phyloP scores from a whole-genome alignment of 2,113 vertebrate genomes.

The Melanerpes formicivorus region DNA sequence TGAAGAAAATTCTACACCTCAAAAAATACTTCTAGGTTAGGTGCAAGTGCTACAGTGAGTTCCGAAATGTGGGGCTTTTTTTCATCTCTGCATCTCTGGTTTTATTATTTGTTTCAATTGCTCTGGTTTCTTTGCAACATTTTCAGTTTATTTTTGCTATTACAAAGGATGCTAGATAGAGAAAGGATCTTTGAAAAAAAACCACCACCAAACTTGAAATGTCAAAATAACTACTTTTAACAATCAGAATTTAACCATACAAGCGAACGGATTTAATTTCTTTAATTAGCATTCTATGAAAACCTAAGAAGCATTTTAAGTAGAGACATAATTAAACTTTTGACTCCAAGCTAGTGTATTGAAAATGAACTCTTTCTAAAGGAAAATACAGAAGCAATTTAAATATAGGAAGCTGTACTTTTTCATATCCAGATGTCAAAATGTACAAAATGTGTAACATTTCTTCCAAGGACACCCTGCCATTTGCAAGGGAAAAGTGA shows the following conservation, averaged over 20 bases:
- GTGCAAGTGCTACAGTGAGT: background rate
- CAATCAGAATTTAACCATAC: background rate
- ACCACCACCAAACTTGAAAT: background rate
- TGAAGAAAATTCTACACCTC: background rate
- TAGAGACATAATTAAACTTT: background rate
- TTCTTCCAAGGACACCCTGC: background rate
- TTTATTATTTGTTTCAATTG: background rate
- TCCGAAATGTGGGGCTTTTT: background rate
- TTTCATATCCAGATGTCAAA: background rate
- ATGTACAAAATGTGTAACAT: background rate
- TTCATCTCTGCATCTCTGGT: background rate
- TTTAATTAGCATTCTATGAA: background rate
- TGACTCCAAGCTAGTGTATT: background rate
- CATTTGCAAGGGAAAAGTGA: background rate
- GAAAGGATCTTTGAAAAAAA: background rate
- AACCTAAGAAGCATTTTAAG: background rate
- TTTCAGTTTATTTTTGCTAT: background rate
- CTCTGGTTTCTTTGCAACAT: background rate
- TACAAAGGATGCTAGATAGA: background rate
- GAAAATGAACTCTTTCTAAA: background rate
- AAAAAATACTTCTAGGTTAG: background rate
- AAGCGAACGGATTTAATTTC: background rate
- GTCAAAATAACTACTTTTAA: background rate
- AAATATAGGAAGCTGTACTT: background rate
- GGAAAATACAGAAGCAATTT: background rate